Percentiles rank a stretch among this genome's conserved stretches.
phyloP scores from a whole-genome alignment of 2,888 invertebrate genomes.

The Nebria brevicollis region DNA sequence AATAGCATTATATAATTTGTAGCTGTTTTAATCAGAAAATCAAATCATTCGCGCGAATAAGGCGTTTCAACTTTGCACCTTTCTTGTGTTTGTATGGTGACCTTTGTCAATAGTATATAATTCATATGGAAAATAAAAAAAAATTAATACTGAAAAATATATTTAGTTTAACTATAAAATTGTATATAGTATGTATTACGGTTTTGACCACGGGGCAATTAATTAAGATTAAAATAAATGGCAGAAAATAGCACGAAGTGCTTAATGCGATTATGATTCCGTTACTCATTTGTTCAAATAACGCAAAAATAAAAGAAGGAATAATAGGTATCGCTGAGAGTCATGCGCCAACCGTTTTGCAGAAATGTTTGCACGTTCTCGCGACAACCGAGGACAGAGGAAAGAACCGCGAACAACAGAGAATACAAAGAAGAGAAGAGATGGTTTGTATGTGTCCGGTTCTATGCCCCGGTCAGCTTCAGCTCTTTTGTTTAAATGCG shows the following conservation, averaged over 20 bases:
- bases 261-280: neutral
- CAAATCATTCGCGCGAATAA: neutral
- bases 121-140: too few relatives aligned
- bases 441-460: neutral
- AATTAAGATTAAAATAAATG: neutral
- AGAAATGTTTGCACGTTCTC: conserved; percentile 1
- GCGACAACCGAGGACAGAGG: neutral
- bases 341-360: neutral
- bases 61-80: too few relatives aligned
- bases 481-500: neutral
- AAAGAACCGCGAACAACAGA: neutral
- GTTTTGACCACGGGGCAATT: neutral
- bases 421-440: neutral
- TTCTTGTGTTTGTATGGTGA: too few relatives aligned
- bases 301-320: neutral
- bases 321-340: neutral
- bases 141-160: too few relatives aligned
- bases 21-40: conserved; percentile 16
- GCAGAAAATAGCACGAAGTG: neutral
- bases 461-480: conserved; percentile 1
- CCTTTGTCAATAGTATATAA: too few relatives aligned
- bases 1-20: conserved; percentile 21
- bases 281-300: neutral
- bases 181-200: too few relatives aligned
- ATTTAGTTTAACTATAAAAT: too few relatives aligned